phyloP scores from a whole-genome alignment of 2,888 invertebrate species.

The Litoditis marina region DNA sequence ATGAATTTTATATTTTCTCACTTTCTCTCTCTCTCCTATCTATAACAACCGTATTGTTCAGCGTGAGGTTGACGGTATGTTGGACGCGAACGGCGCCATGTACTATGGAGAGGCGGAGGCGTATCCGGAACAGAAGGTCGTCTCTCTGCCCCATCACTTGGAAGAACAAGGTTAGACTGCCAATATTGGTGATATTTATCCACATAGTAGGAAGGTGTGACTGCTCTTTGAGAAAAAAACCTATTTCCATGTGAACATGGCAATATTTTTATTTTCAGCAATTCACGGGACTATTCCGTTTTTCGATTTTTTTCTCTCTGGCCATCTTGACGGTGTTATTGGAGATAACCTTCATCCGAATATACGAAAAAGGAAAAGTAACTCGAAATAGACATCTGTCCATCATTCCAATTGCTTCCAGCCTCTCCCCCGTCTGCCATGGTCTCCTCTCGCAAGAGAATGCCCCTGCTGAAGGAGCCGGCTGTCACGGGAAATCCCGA shows the following conservation, averaged over 20 bases:
- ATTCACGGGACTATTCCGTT: too few relatives aligned
- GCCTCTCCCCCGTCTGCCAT: too few relatives aligned
- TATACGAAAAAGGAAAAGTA: too few relatives aligned
- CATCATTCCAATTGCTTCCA: not conserved
- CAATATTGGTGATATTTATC: too few relatives aligned
- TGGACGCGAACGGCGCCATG: not conserved
- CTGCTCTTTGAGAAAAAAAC: too few relatives aligned
- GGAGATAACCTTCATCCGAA: not conserved
- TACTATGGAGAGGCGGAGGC: not conserved
- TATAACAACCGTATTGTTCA: not conserved
- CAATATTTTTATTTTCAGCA: too few relatives aligned
- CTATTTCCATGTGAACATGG: too few relatives aligned
- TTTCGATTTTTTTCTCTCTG: not conserved
- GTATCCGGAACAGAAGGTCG: not conserved
- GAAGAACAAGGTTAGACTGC: not conserved
- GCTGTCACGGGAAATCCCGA: conserved; percentile 12
- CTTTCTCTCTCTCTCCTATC: too few relatives aligned
- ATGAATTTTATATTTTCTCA: too few relatives aligned
- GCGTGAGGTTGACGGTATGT: not conserved
- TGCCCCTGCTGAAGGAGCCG: conserved; percentile 20
- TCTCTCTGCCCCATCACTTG: conserved; percentile 1
- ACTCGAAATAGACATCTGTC: too few relatives aligned
- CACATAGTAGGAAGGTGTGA: too few relatives aligned
- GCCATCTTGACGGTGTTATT: not conserved
- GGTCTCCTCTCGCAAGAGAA: conserved; percentile 7